Evolutionary conservation across 2,113 vertebrate genomes (phyloP), one percentile per base, ranked within the genome.

Genomic region (Phasianus colchicus): DNA sequence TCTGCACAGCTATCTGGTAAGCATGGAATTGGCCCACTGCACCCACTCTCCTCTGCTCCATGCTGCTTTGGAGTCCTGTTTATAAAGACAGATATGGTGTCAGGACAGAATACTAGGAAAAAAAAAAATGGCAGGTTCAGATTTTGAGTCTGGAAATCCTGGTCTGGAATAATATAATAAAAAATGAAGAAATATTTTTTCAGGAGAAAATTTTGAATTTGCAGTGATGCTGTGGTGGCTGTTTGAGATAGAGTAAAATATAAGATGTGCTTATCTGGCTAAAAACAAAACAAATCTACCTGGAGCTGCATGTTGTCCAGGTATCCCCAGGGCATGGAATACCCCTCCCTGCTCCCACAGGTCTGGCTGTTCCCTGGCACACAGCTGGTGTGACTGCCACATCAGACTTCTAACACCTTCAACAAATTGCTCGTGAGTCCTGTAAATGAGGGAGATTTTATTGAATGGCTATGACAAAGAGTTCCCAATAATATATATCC

Each of bases 21-120:
- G 57, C 5, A 1, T 1, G 34, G 61, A 58, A 27, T 12, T 18
- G 63, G 60, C 24, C 4, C 0, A 2, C 48, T 34, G 12, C 21
- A 34, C 43, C 3, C 0, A 22, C 22, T 14, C 30, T 38, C 34
- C 60, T 52, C 43, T 55, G 27, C 43, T 69, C 48, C 30, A 2
- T 20, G 38, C 21, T 15, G 32, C 61, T 78, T 43, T 50, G 7
- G 17, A 34, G 30, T 10, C 0, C 0, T 36, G 25, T 47, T 57
- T 77, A 12, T 60, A 60, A 54, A 43, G 52, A 34, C 1, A 2
- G 65, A 58, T 58, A 34, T 30, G 0, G 38, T 27, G 36, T 47
- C 58, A 58, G 36, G 11, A 6, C 27, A 17, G 13, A 42, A 38
- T 3, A 45, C 63, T 27, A 67, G 54, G 10, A 11, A 43, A 65